A percentile compares a stretch with the other conserved stretches of the same genome.
phyloP scores from a whole-genome alignment of 2,888 invertebrate species.

The Hydroisotoma schaefferi region DNA sequence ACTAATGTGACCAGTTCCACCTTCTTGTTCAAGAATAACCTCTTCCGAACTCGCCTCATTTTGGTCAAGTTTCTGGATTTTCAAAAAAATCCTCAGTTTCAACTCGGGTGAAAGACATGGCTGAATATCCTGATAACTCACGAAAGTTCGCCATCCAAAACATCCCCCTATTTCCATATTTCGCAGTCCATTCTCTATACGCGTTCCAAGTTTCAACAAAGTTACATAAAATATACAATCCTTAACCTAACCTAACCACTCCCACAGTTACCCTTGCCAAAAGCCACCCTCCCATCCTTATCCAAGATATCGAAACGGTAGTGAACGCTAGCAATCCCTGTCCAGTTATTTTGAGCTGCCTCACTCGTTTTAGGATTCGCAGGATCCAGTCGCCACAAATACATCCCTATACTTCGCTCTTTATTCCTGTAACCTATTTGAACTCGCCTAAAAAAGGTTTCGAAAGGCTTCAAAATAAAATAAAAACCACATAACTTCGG shows the following conservation, averaged over 20 bases:
- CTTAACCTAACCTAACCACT: too few species aligned
- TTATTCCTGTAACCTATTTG: background rate
- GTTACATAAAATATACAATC: background rate
- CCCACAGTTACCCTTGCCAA: background rate
- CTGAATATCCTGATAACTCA: background rate
- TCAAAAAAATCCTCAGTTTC: too few species aligned
- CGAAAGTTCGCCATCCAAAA: background rate
- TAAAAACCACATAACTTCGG: background rate
- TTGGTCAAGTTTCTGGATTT: background rate
- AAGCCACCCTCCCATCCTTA: background rate
- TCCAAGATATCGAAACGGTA: background rate
- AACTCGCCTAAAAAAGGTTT: background rate
- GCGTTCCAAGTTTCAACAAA: background rate
- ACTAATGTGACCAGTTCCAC: too few species aligned
- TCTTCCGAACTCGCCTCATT: background rate
- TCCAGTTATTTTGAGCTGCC: too few species aligned
- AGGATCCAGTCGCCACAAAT: conserved; percentile 1
- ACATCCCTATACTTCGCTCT: background rate
- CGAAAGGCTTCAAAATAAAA: background rate
- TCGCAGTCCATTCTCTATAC: background rate
- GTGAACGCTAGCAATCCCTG: background rate
- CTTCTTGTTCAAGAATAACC: background rate
- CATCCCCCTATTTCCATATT: background rate
- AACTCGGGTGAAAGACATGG: background rate
- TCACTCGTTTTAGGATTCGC: too few species aligned